These are phyloP conservation scores for Pheosia tremula DNA, from an alignment of 2,888 invertebrate species.

Conservation along the genomic window DNA sequence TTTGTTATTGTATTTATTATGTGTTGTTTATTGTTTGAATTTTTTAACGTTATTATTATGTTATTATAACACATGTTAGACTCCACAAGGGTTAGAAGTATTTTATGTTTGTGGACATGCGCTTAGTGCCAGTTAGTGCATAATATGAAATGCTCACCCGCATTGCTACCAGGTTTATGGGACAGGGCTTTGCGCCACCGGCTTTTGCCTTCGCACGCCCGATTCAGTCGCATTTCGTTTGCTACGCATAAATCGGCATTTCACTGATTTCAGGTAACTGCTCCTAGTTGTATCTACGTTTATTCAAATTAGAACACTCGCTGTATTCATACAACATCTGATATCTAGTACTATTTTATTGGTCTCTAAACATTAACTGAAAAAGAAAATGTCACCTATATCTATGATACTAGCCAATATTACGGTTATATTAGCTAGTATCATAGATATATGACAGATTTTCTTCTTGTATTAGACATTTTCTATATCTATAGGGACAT, in stretches of 20 bases:
- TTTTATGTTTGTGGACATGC: slow-evolving; percentile 9
- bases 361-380: no score
- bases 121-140: slow-evolving; percentile 15
- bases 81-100: neutral
- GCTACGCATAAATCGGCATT: slow-evolving; percentile 12
- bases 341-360: no score
- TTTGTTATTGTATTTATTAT: no score
- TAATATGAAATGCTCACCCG: neutral
- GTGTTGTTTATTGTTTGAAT: no score
- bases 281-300: slow-evolving; percentile 14
- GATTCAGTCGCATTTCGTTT: slow-evolving; percentile 4
- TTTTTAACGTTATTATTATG: no score
- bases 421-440: no score
- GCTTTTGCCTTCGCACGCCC: slow-evolving; percentile 1
- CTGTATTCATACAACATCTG: slow-evolving; percentile 7
- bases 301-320: slow-evolving; percentile 23
- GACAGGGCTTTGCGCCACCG: slow-evolving; percentile 4
- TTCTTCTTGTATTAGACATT: slow-evolving; percentile 9
- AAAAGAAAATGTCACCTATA: no score
- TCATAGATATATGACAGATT: no score
- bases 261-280: slow-evolving; percentile 5
- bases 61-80: no score
- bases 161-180: neutral
- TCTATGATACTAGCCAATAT: no score
- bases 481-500: slow-evolving; percentile 11